Evolutionary conservation across 2,113 vertebrate genomes (phyloP).

Genomic region (Scartelaos histophorus): DNA sequence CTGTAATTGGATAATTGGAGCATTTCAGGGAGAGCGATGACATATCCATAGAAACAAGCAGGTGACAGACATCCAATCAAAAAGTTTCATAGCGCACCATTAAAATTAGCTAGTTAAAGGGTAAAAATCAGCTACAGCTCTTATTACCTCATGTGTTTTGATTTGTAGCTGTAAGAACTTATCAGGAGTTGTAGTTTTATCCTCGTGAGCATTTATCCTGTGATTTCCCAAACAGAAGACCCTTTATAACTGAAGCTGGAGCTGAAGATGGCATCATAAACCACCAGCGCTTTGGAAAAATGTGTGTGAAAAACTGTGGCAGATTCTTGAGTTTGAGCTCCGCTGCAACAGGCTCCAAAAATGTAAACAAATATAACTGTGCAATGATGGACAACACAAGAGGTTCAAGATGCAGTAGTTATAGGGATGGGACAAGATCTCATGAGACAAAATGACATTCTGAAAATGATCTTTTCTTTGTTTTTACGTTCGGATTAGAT

Average conservation of each 20-base stretch:
- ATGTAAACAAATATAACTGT: constrained; percentile 40
- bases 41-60: no score
- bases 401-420: no score
- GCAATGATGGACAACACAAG: constrained; percentile 4
- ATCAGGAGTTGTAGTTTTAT: background rate
- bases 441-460: no score
- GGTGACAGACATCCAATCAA: no score
- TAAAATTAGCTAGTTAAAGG: no score
- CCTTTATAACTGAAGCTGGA: constrained; percentile 16
- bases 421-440: no score
- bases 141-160: constrained; percentile 7
- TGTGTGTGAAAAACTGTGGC: constrained; percentile 18
- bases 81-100: no score
- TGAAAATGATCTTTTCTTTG: no score
- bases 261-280: constrained; percentile 32
- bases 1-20: no score
- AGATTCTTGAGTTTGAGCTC: constrained; percentile 39
- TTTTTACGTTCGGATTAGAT: no score
- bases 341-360: constrained; percentile 50
- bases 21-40: no score
- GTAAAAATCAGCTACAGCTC: no score
- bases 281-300: constrained; percentile 40
- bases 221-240: background rate
- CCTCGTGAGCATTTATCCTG: background rate
- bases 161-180: constrained; percentile 36